phyloP scores from a whole-genome alignment of 2,113 vertebrate species.

The Rhinolophus sinicus region DNA sequence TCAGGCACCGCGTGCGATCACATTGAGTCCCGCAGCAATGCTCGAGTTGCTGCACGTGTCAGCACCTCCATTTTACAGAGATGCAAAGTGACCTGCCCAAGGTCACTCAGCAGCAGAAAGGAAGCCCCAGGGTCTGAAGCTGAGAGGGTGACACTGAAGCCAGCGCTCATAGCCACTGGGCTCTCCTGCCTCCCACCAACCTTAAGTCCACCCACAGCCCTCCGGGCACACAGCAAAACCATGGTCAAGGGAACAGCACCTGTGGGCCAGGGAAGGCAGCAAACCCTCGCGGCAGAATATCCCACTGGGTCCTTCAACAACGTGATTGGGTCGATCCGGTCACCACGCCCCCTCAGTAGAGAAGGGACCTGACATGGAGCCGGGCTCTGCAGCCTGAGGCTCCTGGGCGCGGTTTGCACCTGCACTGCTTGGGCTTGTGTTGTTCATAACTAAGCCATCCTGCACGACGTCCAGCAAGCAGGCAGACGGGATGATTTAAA shows the following conservation, averaged over 20 bases:
- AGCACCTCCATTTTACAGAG: accelerated
- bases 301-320: accelerated
- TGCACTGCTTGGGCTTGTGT: accelerated
- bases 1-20: accelerated
- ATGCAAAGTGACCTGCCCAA: no score
- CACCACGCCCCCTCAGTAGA: accelerated
- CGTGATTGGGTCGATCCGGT: accelerated
- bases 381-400: accelerated
- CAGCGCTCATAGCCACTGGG: accelerated
- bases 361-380: accelerated
- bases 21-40: accelerated
- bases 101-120: accelerated
- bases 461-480: accelerated
- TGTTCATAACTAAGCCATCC: accelerated
- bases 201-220: accelerated
- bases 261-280: neutral
- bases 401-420: accelerated
- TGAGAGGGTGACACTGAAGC: accelerated
- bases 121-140: no score
- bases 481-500: accelerated
- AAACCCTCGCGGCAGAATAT: accelerated
- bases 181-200: neutral
- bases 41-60: no score
- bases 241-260: accelerated
- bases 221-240: accelerated